A percentile compares a stretch with the other conserved stretches of the same genome.
Evolutionary conservation across 2,888 invertebrate species (phyloP).

Genomic region (Protodeltote pygarga): DNA sequence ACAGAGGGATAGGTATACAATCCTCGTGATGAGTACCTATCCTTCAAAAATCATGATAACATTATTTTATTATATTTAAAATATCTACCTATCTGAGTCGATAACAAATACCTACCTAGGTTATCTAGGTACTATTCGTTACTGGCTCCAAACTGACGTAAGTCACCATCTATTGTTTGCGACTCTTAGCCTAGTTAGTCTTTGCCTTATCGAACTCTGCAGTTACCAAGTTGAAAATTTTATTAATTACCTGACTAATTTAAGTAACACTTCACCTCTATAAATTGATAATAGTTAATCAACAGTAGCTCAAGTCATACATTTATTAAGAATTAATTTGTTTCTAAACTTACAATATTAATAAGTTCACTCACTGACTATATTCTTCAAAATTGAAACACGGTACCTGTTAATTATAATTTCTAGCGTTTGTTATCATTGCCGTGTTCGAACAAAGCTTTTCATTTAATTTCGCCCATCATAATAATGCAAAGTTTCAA

Average conservation of each 20-base stretch:
- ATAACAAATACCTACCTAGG: no score
- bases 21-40: no score
- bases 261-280: constrained; percentile 44
- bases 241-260: constrained; percentile 60
- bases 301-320: not conserved
- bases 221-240: constrained; percentile 49
- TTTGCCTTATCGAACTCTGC: constrained; percentile 47
- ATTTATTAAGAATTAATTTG: not conserved
- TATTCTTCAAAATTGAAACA: constrained; percentile 1
- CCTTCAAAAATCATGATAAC: no score
- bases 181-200: constrained; percentile 9
- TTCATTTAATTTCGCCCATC: constrained; percentile 24
- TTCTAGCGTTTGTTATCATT: not conserved
- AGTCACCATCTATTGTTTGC: constrained; percentile 26
- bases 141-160: no score
- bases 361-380: no score
- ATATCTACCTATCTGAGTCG: no score
- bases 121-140: no score
- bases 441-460: constrained; percentile 8
- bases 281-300: constrained; percentile 33
- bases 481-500: constrained; percentile 34
- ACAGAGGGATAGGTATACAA: no score
- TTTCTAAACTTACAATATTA: no score
- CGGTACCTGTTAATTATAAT: not conserved
- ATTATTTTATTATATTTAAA: no score